Base-by-base conservation (phyloP, 2,888 invertebrate species). In the Acanthosoma haemorrhoidale region DNA sequence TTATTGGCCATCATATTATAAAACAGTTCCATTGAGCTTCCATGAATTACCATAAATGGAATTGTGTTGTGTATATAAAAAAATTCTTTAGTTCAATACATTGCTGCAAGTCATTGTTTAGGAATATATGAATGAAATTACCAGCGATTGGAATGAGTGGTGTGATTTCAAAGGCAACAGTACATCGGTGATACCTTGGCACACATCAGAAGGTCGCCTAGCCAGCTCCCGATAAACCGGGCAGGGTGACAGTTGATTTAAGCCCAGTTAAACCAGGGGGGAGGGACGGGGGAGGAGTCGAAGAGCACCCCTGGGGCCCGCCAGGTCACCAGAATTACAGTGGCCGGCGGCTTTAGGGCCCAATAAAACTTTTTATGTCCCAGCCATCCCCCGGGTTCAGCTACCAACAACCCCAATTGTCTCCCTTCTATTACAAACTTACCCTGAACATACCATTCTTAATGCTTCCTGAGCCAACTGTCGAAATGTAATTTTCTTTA, bases 321-420 rank as follows among this genome's bases (percentile, higher is more conserved):
- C n/a, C n/a, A 43, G 43, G 43, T 43, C 18, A 43, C 21, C 43
- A 43, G 21, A 43, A 43, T 43, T 43, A 43, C 43, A 43, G 43
- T 5, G 15, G 15, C 4, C 2, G 43, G 25, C 43, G 43, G 43
- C 15, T 43, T 43, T 43, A 43, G 43, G 43, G 21, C 21, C 43
- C 43, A 43, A 43, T 43, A 43, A 43, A 43, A 43, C 43, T 43
- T 43, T 43, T 43, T 43, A 43, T 43, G 43, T 43, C 43, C 43
- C 41, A n/a, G n/a, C 43, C 1, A 4, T 13, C 43, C 43, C 43
- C 21, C 1, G 43, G 11, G 43, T 13, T 11, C 43, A 15, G 43
- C 43, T 43, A 41, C 41, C 41, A 41, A 41, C 41, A 18, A n/a
- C 41, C 41, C 43, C 43, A 43, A 43, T 43, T 43, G 43, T 43